These are phyloP conservation scores for Henricia sp. DNA, from an alignment of 53 echinoderm and acorn worm species.

Conservation along the genomic window DNA sequence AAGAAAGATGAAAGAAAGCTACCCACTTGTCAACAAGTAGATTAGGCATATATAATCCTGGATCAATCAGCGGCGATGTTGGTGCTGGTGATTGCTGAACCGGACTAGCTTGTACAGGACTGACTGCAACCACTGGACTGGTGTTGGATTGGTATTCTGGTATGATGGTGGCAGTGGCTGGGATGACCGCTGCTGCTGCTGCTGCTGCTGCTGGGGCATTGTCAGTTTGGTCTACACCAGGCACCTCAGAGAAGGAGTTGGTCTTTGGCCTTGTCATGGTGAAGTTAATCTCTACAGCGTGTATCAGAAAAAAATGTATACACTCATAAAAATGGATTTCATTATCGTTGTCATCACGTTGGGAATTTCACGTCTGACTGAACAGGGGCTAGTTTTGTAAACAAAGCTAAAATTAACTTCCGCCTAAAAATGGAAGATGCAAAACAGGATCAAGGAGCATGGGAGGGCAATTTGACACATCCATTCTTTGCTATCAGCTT, in stretches of 20 bases:
- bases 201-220: neutral
- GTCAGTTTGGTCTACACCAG: constrained; percentile 7
- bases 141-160: neutral
- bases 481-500: too few relatives aligned
- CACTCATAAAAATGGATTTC: too few relatives aligned
- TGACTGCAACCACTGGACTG: neutral
- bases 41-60: neutral
- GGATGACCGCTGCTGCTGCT: neutral
- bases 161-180: too few relatives aligned
- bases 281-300: constrained; percentile 32
- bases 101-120: neutral
- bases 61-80: constrained; percentile 20
- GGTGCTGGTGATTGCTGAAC: neutral
- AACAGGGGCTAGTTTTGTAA: too few relatives aligned
- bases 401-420: too few relatives aligned
- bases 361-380: too few relatives aligned
- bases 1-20: neutral
- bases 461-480: too few relatives aligned
- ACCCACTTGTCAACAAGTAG: constrained; percentile 38
- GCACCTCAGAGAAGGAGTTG: constrained; percentile 54
- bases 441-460: too few relatives aligned
- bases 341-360: too few relatives aligned
- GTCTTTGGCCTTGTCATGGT: constrained; percentile 23
- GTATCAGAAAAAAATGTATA: too few relatives aligned
- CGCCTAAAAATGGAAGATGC: too few relatives aligned